Evolutionary conservation across 1,140 invertebrate genomes (phyloP), one percentile per base, ranked within the genome.

Genomic region (Lethrus apterus): DNA sequence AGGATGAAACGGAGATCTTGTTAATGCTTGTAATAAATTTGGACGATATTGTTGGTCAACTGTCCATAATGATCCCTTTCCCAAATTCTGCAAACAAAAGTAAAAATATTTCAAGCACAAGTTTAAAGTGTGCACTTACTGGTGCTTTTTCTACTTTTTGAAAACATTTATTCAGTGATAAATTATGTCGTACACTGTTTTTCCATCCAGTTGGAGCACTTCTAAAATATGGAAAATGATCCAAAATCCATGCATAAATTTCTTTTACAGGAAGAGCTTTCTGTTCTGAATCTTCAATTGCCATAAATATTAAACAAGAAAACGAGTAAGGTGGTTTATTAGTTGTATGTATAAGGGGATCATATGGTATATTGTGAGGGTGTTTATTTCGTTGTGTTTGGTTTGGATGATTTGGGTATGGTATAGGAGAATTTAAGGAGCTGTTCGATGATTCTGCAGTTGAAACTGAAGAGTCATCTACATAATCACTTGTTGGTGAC

Each of bases 121-220:
- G 42, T 20, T n/a, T 8, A 11, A 30, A 24, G 29, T 30, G 11
- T 35, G 23, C 50, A 73, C 75, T 78, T 75, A 87, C 84, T 59
- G 84, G 83, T 18, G 85, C 80, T 64, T 91, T 92, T 65, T 93
- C 89, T 32, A 96, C 91, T 74, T 97, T 97, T 51, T 92, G 86
- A 69, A 97, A 97, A 68, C 93, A 96, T 70, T 96, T 96, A 66
- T 98, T 97, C 32, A 97, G 70, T 17, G 92, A 95, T 26, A 97
- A 70, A 69, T 97, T 97, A 69, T 97, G 93, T 51, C 93, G 74
- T 1, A 97, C 93, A 42, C 89, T 94, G 70, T 97, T 98, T 75
- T 97, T 98, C 93, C 93, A 98, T 13, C 93, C 93, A 57, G 89
- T 93, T 1, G 93, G 92, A 2, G 93, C 93, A 57, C 89, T 90